A percentile compares a stretch with the other conserved stretches of the same genome.
Evolutionary conservation across 2,888 invertebrate species (phyloP).

Genomic region (Sarcophaga caerulescens): DNA sequence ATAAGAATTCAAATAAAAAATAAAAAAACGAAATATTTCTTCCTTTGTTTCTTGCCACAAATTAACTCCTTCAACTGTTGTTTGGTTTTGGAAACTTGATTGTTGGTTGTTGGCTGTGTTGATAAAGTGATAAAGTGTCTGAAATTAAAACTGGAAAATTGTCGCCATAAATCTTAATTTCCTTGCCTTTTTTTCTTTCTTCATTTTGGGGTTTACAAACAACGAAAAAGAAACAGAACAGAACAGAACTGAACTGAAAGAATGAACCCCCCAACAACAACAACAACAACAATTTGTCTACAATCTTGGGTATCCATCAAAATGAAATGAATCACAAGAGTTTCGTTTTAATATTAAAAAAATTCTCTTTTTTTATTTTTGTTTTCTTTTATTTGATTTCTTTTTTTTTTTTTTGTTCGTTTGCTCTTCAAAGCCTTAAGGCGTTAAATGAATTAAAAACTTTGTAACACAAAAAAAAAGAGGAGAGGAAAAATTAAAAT

Average conservation of each 20-base stretch:
- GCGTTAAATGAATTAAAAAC: constrained; percentile 64
- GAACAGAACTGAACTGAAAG: background rate
- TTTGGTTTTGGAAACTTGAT: background rate
- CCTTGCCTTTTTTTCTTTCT: background rate
- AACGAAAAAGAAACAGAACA: background rate
- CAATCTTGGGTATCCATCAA: constrained; percentile 30
- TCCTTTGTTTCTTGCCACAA: background rate
- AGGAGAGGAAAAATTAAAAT: background rate
- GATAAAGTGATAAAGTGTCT: constrained; percentile 41
- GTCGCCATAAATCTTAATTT: constrained; percentile 65
- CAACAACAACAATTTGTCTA: constrained; percentile 34
- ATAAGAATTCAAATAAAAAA: too few species aligned
- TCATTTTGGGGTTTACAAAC: background rate
- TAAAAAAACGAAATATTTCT: background rate
- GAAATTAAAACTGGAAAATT: constrained; percentile 56
- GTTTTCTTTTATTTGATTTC: constrained; percentile 8
- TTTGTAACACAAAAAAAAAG: constrained; percentile 36
- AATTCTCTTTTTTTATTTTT: background rate
- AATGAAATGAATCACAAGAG: constrained; percentile 38
- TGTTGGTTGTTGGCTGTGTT: background rate
- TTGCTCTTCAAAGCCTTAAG: constrained; percentile 29
- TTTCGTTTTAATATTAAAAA: constrained; percentile 14
- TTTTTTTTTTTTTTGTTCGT: background rate
- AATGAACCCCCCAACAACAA: background rate
- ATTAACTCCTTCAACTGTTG: constrained; percentile 44